Percentiles rank a stretch among this genome's conserved stretches.
Evolutionary conservation across 2,113 vertebrate genomes (phyloP).

Genomic region (Colaptes auratus): DNA sequence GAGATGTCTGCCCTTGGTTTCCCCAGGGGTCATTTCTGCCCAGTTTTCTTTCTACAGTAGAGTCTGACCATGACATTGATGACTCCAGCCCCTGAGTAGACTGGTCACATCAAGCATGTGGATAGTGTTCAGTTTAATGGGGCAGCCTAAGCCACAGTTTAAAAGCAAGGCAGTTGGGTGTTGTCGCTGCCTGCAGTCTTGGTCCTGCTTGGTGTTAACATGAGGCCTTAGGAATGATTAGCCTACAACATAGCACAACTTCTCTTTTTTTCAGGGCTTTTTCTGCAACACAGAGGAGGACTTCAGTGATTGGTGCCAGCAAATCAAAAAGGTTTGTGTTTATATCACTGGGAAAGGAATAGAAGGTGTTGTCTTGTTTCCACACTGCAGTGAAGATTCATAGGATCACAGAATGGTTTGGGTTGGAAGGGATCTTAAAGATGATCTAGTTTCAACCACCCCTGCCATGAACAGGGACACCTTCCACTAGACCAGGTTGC

Average conservation of each 20-base stretch:
- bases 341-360: not conserved
- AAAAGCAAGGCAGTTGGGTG: not conserved
- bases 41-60: not conserved
- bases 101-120: not conserved
- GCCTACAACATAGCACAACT: not conserved
- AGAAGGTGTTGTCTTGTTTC: not conserved
- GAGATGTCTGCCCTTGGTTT: not conserved
- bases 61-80: not conserved
- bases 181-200: not conserved
- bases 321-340: constrained; percentile 88
- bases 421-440: too few species aligned
- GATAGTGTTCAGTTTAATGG: not conserved
- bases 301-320: constrained; percentile 94
- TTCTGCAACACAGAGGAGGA: constrained; percentile 95
- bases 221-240: not conserved
- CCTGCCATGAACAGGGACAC: too few species aligned
- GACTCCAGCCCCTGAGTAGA: not conserved
- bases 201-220: not conserved
- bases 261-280: constrained; percentile 83
- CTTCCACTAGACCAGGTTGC: too few species aligned
- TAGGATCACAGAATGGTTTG: too few species aligned
- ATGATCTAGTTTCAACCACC: too few species aligned
- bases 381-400: not conserved
- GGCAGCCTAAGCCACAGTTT: not conserved
- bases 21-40: not conserved